Evolutionary conservation across 2,113 vertebrate genomes (phyloP).

Genomic region (Candoia aspera): DNA sequence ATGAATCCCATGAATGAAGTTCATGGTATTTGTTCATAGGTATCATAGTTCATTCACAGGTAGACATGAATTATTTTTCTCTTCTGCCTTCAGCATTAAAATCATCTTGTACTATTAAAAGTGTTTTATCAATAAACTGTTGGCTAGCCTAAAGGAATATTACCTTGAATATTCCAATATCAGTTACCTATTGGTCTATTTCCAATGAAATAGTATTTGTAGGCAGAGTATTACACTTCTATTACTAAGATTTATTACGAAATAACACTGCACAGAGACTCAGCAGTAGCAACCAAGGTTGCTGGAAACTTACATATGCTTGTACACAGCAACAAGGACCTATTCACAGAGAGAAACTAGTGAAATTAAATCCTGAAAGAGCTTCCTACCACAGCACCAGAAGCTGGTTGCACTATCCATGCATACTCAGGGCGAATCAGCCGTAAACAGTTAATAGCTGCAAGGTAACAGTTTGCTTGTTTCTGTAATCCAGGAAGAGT

Average conservation of each 20-base stretch:
- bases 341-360: not conserved
- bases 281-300: not conserved
- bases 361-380: not conserved
- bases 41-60: no score
- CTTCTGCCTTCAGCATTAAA: not conserved
- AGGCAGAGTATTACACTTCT: not conserved
- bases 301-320: not conserved
- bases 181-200: not conserved
- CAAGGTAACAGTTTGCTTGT: constrained; percentile 91
- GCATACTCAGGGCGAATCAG: constrained; percentile 92
- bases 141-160: not conserved
- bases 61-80: not conserved
- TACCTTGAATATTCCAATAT: not conserved
- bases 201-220: not conserved
- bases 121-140: not conserved
- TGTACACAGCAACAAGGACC: not conserved
- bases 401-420: constrained; percentile 90
- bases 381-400: constrained; percentile 80
- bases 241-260: not conserved
- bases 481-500: constrained; percentile 88
- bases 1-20: not conserved
- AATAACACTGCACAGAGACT: not conserved
- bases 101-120: not conserved
- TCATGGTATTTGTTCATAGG: no score
- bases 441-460: constrained; percentile 90